Conservation (phyloP, 2,888 invertebrate species). For the Asteroscopus sphinx region DNA sequence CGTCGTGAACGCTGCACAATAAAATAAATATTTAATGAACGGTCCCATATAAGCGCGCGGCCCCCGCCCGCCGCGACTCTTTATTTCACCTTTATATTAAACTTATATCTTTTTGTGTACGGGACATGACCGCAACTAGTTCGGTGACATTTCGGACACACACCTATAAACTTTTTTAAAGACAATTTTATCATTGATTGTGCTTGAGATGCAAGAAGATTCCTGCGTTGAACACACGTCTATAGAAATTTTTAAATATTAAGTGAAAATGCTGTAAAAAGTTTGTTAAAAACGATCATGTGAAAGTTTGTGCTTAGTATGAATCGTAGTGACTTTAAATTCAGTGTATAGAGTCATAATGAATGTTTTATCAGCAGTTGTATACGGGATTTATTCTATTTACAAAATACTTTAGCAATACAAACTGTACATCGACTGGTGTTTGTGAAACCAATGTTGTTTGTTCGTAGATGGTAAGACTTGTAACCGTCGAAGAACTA, state of each 20-base stretch:
- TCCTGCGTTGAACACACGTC: not conserved
- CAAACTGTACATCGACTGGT: too few relatives aligned
- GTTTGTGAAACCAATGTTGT: not conserved
- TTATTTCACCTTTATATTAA: not conserved
- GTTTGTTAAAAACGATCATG: not conserved
- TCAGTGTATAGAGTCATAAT: slow-evolving; percentile 1
- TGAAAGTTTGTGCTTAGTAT: slow-evolving; percentile 9
- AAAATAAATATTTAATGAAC: slow-evolving; percentile 45
- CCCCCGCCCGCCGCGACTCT: slow-evolving; percentile 3
- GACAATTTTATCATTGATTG: not conserved
- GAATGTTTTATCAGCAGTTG: not conserved
- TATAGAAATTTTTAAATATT: not conserved
- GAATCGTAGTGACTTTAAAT: slow-evolving; percentile 6
- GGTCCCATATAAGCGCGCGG: slow-evolving; percentile 12
- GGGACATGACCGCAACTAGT: not conserved
- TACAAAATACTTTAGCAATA: too few relatives aligned
- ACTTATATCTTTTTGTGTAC: not conserved
- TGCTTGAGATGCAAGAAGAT: not conserved
- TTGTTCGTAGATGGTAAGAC: not conserved
- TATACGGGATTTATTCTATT: too few relatives aligned
- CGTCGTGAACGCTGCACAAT: slow-evolving; percentile 26
- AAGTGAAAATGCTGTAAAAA: not conserved
- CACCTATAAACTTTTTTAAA: too few relatives aligned
- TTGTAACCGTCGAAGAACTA: not conserved
- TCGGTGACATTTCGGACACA: not conserved